Base-by-base conservation (phyloP, 2,888 invertebrate species). In the Cistogaster globosa region DNA sequence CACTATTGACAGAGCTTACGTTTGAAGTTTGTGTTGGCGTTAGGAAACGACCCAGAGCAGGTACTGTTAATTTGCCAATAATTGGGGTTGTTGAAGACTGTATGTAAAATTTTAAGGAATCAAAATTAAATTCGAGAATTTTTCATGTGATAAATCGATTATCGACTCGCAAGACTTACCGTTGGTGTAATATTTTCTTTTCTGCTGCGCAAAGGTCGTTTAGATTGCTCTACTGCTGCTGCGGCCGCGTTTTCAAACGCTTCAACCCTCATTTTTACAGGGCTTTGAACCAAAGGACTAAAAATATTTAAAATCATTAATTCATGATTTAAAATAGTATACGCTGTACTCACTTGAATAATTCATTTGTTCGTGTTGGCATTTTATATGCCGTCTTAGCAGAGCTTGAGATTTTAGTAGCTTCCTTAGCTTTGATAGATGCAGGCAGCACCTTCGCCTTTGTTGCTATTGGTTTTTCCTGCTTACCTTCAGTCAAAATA, bases 191-290 rank as follows among this genome's bases (percentile, higher is more conserved):
- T 60, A 83, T 90, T 90, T 63, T 92, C 92, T 71, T 91, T 92
- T n/a, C 88, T 60, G n/a, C 3, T 79, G 12, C 89, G 89, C 74
- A 89, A 90, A 16, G 89, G 80, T 2, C 90, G 89, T 81, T 79
- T 86, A 0, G 88, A 86, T 12, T 86, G 80, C 7, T 89, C 88
- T 2, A 80, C 87, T 20, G 89, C 88, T 1, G 89, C 88, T 32
- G 86, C 88, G 1, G 91, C 92, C 4, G 89, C 91, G 86, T 93
- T 93, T 87, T 95, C 95, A 86, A 94, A 95, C 0, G 95, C 95
- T 87, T 94, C 94, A 0, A 95, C 94, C 53, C 94, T 93, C 88
- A 94, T 94, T 88, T 94, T 94, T 6, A 95, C 94, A 0, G 95
- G 93, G 86, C 94, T 94, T 83, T 94, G 94, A 8, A 93, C 92